Base-by-base conservation (phyloP, 2,113 vertebrate genomes). In the Zosterops japonicus region DNA sequence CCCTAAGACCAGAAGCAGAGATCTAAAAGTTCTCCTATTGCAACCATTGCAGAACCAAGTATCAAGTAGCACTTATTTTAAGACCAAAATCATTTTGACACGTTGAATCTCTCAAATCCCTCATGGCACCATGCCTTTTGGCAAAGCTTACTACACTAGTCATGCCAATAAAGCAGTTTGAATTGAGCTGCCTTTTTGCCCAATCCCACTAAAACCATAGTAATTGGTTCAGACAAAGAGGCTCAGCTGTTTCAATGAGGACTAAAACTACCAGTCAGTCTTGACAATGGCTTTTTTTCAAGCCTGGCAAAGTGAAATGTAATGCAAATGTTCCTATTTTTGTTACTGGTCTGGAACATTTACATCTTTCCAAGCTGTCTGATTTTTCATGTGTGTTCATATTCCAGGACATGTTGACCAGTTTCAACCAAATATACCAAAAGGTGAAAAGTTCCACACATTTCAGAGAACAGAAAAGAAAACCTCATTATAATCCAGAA, bases 91-190 rank as follows among this genome's bases (percentile, higher is more conserved):
- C 4, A 87, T 89, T 95, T 22, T 92, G 86, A 82, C 74, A 39
- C 1, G 2, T 50, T 72, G 80, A 89, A 75, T 90, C 80, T 72
- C 83, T 64, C 59, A 93, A 84, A 96, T 87, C 83, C 90, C 65
- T 57, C 4, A 42, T 72, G 95, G 83, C 83, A 89, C 36, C 33
- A 12, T 79, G 86, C 79, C 90, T 96, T 96, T 81, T 95, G 86
- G 86, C 90, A 96, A 87, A 75, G 69, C 79, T 64, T 78, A 8
- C 0, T 0, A 60, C 65, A 33, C 49, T 18, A 82, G n/a, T 87
- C 90, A 76, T 82, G 90, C 93, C 95, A 95, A 87, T 75, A 89
- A 93, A 89, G 65, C 74, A 61, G 60, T 87, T 65, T 90, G 80
- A 94, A 94, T 87, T 75, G 60, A 77, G 61, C 69, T 94, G 65